Conservation (phyloP, 1,140 invertebrate genomes). For the Dendroctonus ponderosae region DNA sequence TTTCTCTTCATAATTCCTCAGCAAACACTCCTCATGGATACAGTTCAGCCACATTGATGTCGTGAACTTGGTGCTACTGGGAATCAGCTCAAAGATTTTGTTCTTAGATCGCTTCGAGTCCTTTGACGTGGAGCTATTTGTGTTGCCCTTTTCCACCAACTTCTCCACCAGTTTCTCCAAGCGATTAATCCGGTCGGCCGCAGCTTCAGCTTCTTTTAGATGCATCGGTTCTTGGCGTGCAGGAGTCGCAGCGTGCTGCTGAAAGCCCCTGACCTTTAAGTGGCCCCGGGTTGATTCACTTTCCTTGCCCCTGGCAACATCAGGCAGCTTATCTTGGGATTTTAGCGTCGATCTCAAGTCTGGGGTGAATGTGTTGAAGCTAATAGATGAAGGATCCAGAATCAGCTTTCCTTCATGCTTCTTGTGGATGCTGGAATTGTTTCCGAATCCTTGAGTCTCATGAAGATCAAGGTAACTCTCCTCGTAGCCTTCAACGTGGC, state of each 20-base stretch:
- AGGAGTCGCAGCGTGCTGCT: conserved; percentile 2
- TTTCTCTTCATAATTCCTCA: conserved; percentile 37
- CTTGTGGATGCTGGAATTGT: background rate
- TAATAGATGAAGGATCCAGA: conserved; percentile 16
- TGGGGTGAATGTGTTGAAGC: conserved; percentile 8
- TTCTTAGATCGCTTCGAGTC: conserved; percentile 5
- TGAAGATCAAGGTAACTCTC: conserved; percentile 19
- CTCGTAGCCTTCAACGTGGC: conserved; percentile 1
- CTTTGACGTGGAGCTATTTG: conserved; percentile 1
- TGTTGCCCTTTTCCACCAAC: conserved; percentile 31
- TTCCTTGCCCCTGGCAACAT: background rate
- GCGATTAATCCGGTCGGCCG: conserved; percentile 33
- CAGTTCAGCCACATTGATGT: conserved; percentile 42
- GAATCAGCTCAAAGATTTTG: conserved; percentile 31
- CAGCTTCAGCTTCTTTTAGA: conserved; percentile 7
- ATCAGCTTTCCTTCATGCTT: background rate
- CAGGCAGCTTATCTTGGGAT: background rate
- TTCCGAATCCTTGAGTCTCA: background rate
- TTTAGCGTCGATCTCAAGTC: background rate
- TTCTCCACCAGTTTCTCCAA: conserved; percentile 40
- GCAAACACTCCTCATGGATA: conserved; percentile 36
- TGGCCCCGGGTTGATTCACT: background rate
- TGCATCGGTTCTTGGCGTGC: background rate
- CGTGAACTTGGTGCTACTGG: conserved; percentile 34
- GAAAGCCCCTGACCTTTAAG: background rate